Conservation (phyloP, 1,140 invertebrate species). For the Pseudomyrmex sp. region DNA sequence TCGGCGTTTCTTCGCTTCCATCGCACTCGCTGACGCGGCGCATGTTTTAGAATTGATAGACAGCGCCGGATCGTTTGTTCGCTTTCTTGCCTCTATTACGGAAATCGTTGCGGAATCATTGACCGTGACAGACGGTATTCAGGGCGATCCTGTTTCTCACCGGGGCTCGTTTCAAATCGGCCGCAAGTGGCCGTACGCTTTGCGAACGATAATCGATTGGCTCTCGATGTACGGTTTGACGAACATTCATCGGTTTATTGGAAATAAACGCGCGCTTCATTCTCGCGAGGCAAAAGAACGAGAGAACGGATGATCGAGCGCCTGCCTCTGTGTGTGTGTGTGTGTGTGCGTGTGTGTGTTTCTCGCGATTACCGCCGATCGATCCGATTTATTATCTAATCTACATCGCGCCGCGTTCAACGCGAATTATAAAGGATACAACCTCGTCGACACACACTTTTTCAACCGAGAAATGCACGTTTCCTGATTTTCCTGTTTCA, state of each 20-base stretch:
- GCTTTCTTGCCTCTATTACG: conserved; percentile 58
- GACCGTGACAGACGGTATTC: conserved; percentile 69
- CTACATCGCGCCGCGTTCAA: conserved; percentile 14
- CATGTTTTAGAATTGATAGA: conserved; percentile 60
- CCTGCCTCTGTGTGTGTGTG: too few species aligned
- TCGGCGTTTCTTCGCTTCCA: not conserved
- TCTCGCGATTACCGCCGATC: conserved; percentile 9
- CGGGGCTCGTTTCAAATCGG: conserved; percentile 61
- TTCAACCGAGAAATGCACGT: not conserved
- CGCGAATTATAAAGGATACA: not conserved
- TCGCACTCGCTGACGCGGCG: conserved; percentile 36
- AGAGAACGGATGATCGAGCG: not conserved
- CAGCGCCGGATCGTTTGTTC: conserved; percentile 62
- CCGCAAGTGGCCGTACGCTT: conserved; percentile 53
- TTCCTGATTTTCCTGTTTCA: not conserved
- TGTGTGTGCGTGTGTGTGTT: too few species aligned
- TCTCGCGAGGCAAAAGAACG: conserved; percentile 13
- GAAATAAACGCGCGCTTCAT: conserved; percentile 32
- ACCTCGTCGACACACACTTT: not conserved
- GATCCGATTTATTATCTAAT: conserved; percentile 34
- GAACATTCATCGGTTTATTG: conserved; percentile 55
- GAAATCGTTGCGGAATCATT: conserved; percentile 68
- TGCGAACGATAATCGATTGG: conserved; percentile 66
- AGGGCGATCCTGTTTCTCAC: conserved; percentile 67
- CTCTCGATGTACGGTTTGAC: conserved; percentile 28